Evolutionary conservation across 2,888 invertebrate species (phyloP).

Genomic region (Lithophane semibrunnea): DNA sequence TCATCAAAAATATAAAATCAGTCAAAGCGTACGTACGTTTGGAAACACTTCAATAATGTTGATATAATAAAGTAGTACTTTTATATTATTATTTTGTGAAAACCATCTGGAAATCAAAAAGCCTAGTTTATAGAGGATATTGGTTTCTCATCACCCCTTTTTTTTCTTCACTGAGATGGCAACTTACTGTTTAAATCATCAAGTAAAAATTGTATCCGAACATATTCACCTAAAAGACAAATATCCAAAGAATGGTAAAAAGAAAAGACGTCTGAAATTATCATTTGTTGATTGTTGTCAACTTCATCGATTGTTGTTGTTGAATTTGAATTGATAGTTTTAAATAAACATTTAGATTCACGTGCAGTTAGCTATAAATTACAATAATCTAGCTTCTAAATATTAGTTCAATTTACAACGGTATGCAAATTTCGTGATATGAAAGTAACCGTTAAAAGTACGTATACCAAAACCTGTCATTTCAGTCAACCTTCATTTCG

Average conservation of each 20-base stretch:
- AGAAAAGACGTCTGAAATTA: too few species aligned
- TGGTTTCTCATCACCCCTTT: background rate
- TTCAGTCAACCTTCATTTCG: conserved; percentile 29
- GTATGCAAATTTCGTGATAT: conserved; percentile 77
- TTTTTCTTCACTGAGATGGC: background rate
- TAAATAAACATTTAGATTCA: background rate
- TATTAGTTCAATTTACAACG: conserved; percentile 31
- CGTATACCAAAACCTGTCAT: conserved; percentile 69
- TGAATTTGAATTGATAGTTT: background rate
- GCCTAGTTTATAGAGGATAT: background rate
- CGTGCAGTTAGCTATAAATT: background rate
- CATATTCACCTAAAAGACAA: background rate
- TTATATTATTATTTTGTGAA: too few species aligned
- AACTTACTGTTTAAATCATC: background rate
- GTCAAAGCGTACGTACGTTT: background rate
- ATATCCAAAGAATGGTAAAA: background rate
- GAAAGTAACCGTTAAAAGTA: conserved; percentile 92
- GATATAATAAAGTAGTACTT: too few species aligned
- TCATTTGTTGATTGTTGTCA: conserved; percentile 4
- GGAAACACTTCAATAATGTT: background rate
- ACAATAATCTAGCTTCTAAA: background rate
- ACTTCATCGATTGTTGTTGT: conserved; percentile 45
- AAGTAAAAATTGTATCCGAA: conserved; percentile 13
- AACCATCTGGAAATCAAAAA: too few species aligned
- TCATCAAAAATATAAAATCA: conserved; percentile 15